Percentiles rank a stretch among this genome's conserved stretches.
Conservation (phyloP, 1,140 invertebrate species). For the Drosophila pectinifera region DNA sequence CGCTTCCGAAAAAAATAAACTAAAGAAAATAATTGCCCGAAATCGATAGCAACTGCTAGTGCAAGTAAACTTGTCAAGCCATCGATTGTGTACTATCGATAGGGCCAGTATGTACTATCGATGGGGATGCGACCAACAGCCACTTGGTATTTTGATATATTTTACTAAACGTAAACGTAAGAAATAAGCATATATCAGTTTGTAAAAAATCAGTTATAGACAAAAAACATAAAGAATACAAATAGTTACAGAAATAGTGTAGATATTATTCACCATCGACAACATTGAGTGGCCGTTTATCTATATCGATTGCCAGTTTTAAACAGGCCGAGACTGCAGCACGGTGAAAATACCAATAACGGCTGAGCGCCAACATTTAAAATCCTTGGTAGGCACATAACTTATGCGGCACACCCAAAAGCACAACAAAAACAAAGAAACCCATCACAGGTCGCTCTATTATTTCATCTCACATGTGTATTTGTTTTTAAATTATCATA, state of each 20-base stretch:
- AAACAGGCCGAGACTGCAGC: background rate
- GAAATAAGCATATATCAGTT: no score
- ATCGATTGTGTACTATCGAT: slow-evolving; percentile 13
- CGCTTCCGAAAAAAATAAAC: slow-evolving; percentile 44
- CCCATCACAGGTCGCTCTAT: background rate
- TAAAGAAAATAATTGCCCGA: slow-evolving; percentile 40
- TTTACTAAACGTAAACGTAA: no score
- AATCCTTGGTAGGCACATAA: background rate
- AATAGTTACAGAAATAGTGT: no score
- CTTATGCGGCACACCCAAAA: background rate
- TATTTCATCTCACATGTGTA: slow-evolving; percentile 32
- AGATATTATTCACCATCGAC: no score
- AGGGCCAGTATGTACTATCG: background rate
- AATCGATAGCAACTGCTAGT: slow-evolving; percentile 16
- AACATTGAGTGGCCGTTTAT: background rate
- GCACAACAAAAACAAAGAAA: background rate
- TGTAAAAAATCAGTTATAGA: background rate
- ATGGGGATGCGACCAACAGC: background rate
- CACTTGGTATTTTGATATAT: background rate
- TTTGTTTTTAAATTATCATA: slow-evolving; percentile 50
- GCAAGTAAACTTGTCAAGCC: background rate
- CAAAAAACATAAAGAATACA: background rate
- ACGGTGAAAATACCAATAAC: background rate
- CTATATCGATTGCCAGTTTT: background rate
- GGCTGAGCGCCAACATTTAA: background rate